Conservation (phyloP, 2,888 invertebrate genomes). For the Hydropsyche betteni region DNA sequence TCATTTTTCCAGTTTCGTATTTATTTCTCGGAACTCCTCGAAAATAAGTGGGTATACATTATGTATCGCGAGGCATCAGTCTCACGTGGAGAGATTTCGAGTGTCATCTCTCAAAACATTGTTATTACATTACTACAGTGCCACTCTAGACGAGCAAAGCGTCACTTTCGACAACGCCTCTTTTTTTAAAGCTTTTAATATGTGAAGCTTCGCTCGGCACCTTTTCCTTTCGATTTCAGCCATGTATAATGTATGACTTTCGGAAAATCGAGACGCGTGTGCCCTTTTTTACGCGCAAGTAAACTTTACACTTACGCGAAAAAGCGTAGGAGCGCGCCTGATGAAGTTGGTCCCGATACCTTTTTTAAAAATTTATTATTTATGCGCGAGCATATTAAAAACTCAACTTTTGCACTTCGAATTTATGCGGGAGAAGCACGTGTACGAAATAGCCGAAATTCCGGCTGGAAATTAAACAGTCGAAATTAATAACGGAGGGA, state of each 20-base stretch:
- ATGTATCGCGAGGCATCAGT: slow-evolving; percentile 28
- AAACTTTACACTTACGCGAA: slow-evolving; percentile 17
- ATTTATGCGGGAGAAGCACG: slow-evolving; percentile 11
- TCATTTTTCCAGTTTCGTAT: neutral
- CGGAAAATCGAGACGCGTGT: neutral
- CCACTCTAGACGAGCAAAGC: neutral
- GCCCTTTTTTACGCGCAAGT: neutral
- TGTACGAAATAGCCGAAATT: slow-evolving; percentile 9
- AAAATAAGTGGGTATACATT: neutral
- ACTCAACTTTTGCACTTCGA: slow-evolving; percentile 18
- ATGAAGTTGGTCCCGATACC: neutral
- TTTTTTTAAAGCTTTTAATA: slow-evolving; percentile 19
- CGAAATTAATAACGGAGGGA: too few relatives aligned
- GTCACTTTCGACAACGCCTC: slow-evolving; percentile 7
- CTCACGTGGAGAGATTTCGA: slow-evolving; percentile 28
- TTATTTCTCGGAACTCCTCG: slow-evolving; percentile 1
- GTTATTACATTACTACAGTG: slow-evolving; percentile 29
- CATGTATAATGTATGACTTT: too few relatives aligned
- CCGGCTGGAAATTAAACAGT: neutral
- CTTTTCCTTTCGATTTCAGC: too few relatives aligned
- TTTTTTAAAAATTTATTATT: slow-evolving; percentile 28
- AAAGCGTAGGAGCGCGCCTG: neutral
- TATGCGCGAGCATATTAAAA: slow-evolving; percentile 18
- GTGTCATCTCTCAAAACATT: slow-evolving; percentile 18
- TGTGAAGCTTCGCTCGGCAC: too few relatives aligned